Percentiles rank a stretch among this genome's conserved stretches.
These are phyloP conservation scores for Sebastes cheni DNA, from an alignment of 2,797 vertebrate species.

Conservation along the genomic window DNA sequence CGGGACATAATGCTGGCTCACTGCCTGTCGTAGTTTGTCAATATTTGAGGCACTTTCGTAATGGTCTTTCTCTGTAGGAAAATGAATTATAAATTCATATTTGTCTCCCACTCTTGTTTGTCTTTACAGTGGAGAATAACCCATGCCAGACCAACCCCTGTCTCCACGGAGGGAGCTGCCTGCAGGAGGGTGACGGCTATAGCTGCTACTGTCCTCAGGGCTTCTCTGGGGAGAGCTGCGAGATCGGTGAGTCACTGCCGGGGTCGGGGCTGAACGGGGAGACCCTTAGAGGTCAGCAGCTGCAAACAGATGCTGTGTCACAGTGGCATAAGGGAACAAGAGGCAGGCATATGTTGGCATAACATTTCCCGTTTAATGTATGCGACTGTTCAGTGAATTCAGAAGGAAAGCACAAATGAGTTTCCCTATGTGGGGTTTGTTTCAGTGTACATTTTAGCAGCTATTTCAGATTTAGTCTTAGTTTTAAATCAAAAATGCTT, in stretches of 20 bases:
- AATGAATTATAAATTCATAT: constrained; percentile 26
- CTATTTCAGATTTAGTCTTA: no score
- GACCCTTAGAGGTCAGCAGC: constrained; percentile 54
- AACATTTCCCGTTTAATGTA: constrained; percentile 42
- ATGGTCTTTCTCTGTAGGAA: constrained; percentile 20
- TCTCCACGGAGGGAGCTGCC: constrained; percentile 92
- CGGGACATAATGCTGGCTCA: not conserved
- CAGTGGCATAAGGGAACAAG: constrained; percentile 10
- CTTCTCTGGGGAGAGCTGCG: constrained; percentile 95
- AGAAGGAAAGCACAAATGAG: not conserved
- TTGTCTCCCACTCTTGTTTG: not conserved
- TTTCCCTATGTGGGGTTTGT: not conserved
- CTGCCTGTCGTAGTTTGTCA: constrained; percentile 31
- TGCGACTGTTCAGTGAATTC: not conserved
- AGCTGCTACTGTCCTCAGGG: constrained; percentile 92
- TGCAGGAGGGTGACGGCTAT: constrained; percentile 86
- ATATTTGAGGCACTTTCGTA: constrained; percentile 3
- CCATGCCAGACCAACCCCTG: constrained; percentile 94
- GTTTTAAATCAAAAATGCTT: rapidly evolving
- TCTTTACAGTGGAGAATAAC: constrained; percentile 78
- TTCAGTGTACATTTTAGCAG: not conserved
- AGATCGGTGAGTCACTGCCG: constrained; percentile 88
- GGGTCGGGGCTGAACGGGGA: constrained; percentile 23
- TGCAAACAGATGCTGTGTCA: constrained; percentile 21
- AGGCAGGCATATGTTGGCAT: constrained; percentile 33